Conservation (phyloP, 2,113 vertebrate genomes). For the Steatornis caripensis region DNA sequence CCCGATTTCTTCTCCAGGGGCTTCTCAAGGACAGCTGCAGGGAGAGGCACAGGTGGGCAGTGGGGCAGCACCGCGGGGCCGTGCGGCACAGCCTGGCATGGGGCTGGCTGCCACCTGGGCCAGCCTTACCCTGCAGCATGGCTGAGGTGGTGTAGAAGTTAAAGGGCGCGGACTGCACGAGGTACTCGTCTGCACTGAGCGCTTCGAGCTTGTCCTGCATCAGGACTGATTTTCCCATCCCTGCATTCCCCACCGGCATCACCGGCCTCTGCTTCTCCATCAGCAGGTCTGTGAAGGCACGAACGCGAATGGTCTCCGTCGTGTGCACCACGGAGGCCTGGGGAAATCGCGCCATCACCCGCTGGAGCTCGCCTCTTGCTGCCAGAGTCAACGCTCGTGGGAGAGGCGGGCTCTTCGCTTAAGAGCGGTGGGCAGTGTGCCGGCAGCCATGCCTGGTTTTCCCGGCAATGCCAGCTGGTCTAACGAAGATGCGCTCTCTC, state of each 20-base stretch:
- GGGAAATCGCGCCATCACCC: background rate
- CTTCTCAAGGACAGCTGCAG: conserved; percentile 71
- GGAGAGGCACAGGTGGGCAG: rapidly evolving
- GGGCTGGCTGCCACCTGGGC: rapidly evolving
- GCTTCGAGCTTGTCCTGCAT: conserved; percentile 73
- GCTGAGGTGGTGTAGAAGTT: conserved; percentile 82
- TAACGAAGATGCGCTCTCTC: rapidly evolving
- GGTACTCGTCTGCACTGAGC: conserved; percentile 56
- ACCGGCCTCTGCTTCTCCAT: conserved; percentile 70
- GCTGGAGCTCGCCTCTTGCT: rapidly evolving
- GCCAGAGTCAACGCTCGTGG: rapidly evolving
- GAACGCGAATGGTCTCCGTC: conserved; percentile 70
- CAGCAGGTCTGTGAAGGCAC: conserved; percentile 78
- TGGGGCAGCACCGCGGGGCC: background rate
- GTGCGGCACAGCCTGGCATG: rapidly evolving
- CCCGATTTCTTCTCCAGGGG: conserved; percentile 77
- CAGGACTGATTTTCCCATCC: conserved; percentile 75
- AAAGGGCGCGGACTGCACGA: conserved; percentile 75
- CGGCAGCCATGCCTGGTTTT: background rate
- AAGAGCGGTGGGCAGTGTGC: rapidly evolving
- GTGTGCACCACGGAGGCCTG: conserved; percentile 80
- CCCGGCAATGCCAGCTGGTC: background rate
- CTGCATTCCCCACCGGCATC: conserved; percentile 79
- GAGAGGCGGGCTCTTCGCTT: background rate
- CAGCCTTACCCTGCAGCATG: conserved; percentile 75